Base-by-base conservation (phyloP, 2,888 invertebrate species). In the Brachynemurus nebulosus region DNA sequence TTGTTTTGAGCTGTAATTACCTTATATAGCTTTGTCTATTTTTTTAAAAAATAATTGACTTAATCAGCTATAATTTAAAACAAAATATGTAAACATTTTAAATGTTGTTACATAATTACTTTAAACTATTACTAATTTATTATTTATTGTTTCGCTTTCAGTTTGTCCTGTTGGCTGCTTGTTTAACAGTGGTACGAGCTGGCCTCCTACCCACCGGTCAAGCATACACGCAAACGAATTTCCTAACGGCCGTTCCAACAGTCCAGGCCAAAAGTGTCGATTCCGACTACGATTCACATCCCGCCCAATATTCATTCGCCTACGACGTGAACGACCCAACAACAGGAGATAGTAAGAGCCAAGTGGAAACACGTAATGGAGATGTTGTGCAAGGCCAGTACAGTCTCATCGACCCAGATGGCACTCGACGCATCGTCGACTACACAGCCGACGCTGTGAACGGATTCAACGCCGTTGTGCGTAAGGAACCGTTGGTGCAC, bases 401-500 rank as follows among this genome's bases (percentile, higher is more conserved):
- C 56, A 64, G 64, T 19, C 54, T 68, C 11, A 60, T 65, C 43
- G 68, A 68, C 52, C 62, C 68, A 48, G 68, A 68, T 50, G 68
- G 68, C 51, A 67, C 65, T 30, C 58, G 64, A 42, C 63, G 68
- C 45, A 55, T 64, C 53, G 68, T 68, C 18, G 67, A 67, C 53
- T 68, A 68, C 55, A 65, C 66, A 23, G 66, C 68, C 42, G 68
- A 68, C 58, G 66, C 67, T 27, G 63, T 64, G 27, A 63, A 68
- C 51, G 68, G 68, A 42, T 69, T 69, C 61, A 68, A 69, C 50
- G 68, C 69, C 45, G 65, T 66, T 41, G 69, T 67, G 27, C 64
- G 62, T 48, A 65, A 44, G 35, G 16, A 8, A 14, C 36, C 20
- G 25, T 12, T 23, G 14, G n/a, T n/a, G 40, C 39, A 14, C 42